phyloP scores from a whole-genome alignment of 2,888 invertebrate species.

The Caenorhabditis becei region DNA sequence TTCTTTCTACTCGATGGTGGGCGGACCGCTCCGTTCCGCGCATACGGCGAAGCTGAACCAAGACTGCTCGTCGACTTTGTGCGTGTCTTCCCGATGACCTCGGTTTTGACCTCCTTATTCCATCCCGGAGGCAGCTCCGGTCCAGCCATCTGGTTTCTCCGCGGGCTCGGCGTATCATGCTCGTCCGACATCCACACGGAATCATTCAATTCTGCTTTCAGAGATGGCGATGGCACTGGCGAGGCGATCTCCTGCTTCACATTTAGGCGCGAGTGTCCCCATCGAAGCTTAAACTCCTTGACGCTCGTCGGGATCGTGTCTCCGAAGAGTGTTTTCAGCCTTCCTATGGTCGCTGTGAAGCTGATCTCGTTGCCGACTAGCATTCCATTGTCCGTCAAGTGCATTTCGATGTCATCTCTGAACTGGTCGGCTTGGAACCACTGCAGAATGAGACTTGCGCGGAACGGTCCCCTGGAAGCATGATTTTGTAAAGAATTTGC shows the following conservation, averaged over 20 bases:
- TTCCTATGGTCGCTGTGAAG: not conserved
- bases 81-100: no score
- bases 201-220: not conserved
- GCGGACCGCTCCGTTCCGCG: no score
- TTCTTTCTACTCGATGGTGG: no score
- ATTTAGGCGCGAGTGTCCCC: no score
- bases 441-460: not conserved
- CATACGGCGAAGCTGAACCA: no score
- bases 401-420: not conserved
- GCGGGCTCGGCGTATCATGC: no score
- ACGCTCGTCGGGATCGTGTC: slow-evolving; percentile 8
- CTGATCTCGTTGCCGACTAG: slow-evolving; percentile 1
- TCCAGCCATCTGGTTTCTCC: no score
- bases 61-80: no score
- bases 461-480: slow-evolving; percentile 33
- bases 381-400: slow-evolving; percentile 31
- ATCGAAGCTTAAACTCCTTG: not conserved
- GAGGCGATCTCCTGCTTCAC: no score
- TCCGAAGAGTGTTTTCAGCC: slow-evolving; percentile 16
- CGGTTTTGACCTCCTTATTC: no score
- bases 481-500: not conserved
- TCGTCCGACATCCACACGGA: not conserved
- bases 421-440: slow-evolving; percentile 6
- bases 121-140: no score
- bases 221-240: not conserved